These are phyloP conservation scores for Drosophila tripunctata DNA, from an alignment of 2,888 invertebrate genomes.

Conservation along the genomic window DNA sequence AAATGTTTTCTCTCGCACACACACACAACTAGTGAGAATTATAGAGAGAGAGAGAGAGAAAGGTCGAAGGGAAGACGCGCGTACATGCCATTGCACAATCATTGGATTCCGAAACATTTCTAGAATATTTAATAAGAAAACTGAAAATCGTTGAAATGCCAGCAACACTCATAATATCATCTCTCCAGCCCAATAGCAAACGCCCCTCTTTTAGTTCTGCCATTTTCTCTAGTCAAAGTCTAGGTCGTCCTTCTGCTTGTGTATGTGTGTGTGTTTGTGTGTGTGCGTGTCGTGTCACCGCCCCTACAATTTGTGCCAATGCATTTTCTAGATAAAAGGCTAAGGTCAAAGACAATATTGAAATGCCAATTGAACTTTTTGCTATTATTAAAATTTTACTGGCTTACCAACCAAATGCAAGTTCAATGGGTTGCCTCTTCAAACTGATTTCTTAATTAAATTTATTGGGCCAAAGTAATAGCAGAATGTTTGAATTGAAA, in stretches of 20 bases:
- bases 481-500: neutral
- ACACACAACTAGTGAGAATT: neutral
- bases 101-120: conserved; percentile 81
- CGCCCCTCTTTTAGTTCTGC: conserved; percentile 11
- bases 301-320: conserved; percentile 47
- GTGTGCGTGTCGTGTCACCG: conserved; percentile 45
- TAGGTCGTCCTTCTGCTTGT: conserved; percentile 36
- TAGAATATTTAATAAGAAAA: conserved; percentile 81
- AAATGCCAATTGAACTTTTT: conserved; percentile 78
- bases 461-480: neutral
- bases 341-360: conserved; percentile 80
- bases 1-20: conserved; percentile 63
- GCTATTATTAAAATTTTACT: conserved; percentile 73
- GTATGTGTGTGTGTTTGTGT: conserved; percentile 3
- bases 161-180: conserved; percentile 77
- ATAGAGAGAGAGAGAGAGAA: neutral
- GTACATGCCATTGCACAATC: conserved; percentile 81
- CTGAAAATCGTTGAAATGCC: conserved; percentile 82
- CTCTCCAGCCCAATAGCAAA: conserved; percentile 29
- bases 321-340: conserved; percentile 66
- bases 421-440: conserved; percentile 1
- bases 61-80: conserved; percentile 44
- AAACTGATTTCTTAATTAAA: conserved; percentile 35
- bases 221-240: conserved; percentile 43
- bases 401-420: conserved; percentile 26